Evolutionary conservation across 2,888 invertebrate species (phyloP).

Genomic region (Euclidia mi): DNA sequence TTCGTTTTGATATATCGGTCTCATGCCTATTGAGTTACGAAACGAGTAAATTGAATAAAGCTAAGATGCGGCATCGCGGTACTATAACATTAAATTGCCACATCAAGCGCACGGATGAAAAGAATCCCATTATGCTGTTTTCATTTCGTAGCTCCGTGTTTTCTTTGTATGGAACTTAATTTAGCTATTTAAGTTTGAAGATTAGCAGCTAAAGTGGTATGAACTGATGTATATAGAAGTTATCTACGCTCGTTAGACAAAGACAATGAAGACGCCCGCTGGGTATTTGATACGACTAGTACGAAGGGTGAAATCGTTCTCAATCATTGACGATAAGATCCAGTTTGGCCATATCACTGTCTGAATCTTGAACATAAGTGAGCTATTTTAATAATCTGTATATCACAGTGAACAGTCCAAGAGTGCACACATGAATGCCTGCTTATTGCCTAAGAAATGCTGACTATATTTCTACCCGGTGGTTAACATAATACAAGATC

Average conservation of each 20-base stretch:
- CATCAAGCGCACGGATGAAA: neutral
- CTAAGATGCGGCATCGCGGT: conserved; percentile 45
- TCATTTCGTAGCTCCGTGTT: neutral
- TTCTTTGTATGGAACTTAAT: neutral
- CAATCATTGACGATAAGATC: neutral
- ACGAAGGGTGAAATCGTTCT: neutral
- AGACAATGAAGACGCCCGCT: conserved; percentile 18
- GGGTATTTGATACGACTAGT: conserved; percentile 27
- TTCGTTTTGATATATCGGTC: no score
- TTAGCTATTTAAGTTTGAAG: neutral
- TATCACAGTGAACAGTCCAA: no score
- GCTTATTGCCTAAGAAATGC: no score
- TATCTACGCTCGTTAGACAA: conserved; percentile 28
- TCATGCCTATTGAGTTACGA: no score
- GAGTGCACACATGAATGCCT: no score
- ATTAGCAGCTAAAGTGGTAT: neutral
- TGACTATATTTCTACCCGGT: no score
- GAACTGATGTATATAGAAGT: neutral
- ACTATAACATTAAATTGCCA: neutral
- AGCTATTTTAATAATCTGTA: no score
- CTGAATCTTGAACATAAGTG: no score
- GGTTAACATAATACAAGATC: no score
- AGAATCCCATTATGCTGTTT: neutral
- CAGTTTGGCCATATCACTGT: no score
- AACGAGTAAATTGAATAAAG: conserved; percentile 53